Conservation (phyloP, 2,797 vertebrate species). For the Manis pentadactyla region DNA sequence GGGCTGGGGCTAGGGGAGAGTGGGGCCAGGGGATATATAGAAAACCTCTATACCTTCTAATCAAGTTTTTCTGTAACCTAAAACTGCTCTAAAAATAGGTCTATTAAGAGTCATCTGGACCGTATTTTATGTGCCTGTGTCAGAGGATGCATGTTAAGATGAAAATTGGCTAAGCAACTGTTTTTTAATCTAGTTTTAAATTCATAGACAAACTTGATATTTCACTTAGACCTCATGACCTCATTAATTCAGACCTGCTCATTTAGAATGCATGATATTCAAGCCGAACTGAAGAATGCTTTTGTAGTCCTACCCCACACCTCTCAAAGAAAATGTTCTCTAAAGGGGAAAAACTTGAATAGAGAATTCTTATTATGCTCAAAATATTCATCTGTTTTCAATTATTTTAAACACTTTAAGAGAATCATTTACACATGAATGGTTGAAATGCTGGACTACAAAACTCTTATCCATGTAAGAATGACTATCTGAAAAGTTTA, state of each 20-base stretch:
- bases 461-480: constrained; percentile 8
- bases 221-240: constrained; percentile 51
- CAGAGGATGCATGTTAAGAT: not conserved
- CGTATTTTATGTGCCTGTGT: not conserved
- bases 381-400: constrained; percentile 62
- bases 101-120: not conserved
- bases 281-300: not conserved
- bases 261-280: constrained; percentile 48
- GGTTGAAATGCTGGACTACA: not conserved
- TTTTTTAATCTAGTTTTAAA: constrained; percentile 54
- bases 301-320: not conserved
- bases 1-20: fast-evolving
- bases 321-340: not conserved
- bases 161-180: not conserved
- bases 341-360: not conserved
- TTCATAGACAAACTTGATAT: constrained; percentile 33
- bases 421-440: constrained; percentile 55
- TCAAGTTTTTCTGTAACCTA: not conserved
- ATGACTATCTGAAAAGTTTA: not conserved
- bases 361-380: constrained; percentile 10
- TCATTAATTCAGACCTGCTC: constrained; percentile 66
- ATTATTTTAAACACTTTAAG: constrained; percentile 58
- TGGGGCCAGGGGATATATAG: fast-evolving
- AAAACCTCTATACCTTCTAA: not conserved
- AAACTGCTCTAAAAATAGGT: not conserved